phyloP scores from a whole-genome alignment of 2,113 vertebrate species.

The Brienomyrus brachyistius region DNA sequence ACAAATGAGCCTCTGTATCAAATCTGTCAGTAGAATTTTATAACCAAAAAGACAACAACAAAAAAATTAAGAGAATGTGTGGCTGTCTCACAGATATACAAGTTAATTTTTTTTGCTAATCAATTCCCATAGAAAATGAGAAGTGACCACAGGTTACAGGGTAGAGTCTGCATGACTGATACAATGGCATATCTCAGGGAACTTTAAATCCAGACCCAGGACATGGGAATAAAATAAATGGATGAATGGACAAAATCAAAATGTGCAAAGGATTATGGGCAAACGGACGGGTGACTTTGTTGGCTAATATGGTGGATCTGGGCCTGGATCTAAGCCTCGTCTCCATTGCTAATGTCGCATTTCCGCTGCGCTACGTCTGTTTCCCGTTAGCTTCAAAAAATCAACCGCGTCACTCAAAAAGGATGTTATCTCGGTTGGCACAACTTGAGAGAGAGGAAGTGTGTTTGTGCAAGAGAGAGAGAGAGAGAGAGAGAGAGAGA shows the following conservation, averaged over 20 bases:
- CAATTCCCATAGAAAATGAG: neutral
- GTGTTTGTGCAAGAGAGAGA: neutral
- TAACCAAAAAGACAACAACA: neutral
- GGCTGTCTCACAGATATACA: neutral
- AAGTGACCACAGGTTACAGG: neutral
- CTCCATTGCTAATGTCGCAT: neutral
- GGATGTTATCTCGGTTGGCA: neutral
- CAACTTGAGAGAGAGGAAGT: neutral
- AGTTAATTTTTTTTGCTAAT: neutral
- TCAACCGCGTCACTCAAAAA: neutral
- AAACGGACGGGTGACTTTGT: neutral
- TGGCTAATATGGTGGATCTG: neutral
- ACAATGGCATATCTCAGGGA: neutral
- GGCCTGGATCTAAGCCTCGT: neutral
- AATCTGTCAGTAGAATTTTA: neutral
- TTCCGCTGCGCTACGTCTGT: neutral
- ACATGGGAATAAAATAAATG: neutral
- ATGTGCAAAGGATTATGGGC: neutral
- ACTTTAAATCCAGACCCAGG: neutral
- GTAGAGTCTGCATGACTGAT: neutral
- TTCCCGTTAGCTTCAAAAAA: neutral
- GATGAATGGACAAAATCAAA: neutral
- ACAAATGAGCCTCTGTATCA: neutral
- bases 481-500: neutral
- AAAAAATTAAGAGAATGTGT: neutral